These are phyloP conservation scores for Pristionchus exspectatus DNA, from an alignment of 2,888 invertebrate genomes.

Conservation along the genomic window DNA sequence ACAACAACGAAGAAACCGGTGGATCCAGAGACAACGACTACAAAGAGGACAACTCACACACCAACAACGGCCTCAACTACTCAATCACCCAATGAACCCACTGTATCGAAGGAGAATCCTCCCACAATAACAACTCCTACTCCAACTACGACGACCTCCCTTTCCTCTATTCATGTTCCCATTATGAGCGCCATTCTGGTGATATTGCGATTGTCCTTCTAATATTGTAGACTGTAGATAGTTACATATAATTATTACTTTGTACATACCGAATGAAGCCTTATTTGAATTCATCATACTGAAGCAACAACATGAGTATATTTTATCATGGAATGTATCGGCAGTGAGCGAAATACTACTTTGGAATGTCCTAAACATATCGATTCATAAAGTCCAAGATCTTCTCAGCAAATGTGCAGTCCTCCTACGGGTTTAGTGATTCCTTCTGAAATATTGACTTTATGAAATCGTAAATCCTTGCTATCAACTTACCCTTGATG, in stretches of 20 bases:
- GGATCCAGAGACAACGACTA: not conserved
- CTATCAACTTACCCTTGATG: constrained; percentile 76
- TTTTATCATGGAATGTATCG: constrained; percentile 6
- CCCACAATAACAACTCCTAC: not conserved
- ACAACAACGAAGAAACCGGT: not conserved
- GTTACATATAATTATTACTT: not conserved
- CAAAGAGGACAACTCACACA: not conserved
- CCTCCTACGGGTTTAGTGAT: constrained; percentile 72
- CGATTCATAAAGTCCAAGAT: not conserved
- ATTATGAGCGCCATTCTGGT: not conserved
- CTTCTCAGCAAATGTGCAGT: constrained; percentile 70
- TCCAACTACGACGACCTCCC: not conserved
- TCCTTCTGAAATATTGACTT: constrained; percentile 61
- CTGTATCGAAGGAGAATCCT: not conserved
- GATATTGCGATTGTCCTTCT: not conserved
- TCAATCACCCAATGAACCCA: not conserved
- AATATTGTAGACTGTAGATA: not conserved
- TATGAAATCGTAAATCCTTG: not conserved
- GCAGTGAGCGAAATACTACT: not conserved
- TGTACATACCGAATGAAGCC: not conserved
- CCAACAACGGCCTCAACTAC: not conserved
- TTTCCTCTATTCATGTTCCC: not conserved
- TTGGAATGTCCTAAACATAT: not conserved
- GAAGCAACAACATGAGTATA: not conserved
- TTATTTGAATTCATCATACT: not conserved